These are phyloP conservation scores for Stenichneumon culpator DNA, from an alignment of 2,888 invertebrate species.

Conservation along the genomic window DNA sequence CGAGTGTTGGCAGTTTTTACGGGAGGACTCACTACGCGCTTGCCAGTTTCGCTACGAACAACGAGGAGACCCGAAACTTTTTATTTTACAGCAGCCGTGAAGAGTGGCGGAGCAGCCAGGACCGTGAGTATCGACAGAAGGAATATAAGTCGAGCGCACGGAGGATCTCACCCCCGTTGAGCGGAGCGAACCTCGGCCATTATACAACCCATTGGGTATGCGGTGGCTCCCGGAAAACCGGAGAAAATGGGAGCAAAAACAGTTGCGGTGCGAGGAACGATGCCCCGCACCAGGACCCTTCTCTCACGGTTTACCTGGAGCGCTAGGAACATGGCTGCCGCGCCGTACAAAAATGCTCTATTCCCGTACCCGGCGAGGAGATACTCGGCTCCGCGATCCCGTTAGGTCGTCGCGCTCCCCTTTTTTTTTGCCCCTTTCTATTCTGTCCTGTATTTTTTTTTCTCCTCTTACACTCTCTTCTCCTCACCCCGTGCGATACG, in stretches of 20 bases:
- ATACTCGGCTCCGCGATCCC: constrained; percentile 58
- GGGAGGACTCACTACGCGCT: neutral
- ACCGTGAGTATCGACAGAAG: constrained; percentile 73
- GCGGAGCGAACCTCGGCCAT: constrained; percentile 76
- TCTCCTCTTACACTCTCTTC: constrained; percentile 17
- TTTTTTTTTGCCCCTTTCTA: constrained; percentile 53
- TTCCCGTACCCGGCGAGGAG: constrained; percentile 48
- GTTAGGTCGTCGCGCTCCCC: constrained; percentile 67
- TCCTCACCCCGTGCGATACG: constrained; percentile 48
- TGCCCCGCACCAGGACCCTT: constrained; percentile 60
- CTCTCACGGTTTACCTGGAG: constrained; percentile 52
- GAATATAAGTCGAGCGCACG: constrained; percentile 77
- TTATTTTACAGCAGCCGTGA: constrained; percentile 63
- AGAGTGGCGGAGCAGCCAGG: constrained; percentile 40
- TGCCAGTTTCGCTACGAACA: constrained; percentile 15
- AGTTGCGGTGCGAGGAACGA: constrained; percentile 60
- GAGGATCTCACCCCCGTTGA: constrained; percentile 69
- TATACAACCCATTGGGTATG: constrained; percentile 70
- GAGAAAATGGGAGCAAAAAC: constrained; percentile 78
- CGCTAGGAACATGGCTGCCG: constrained; percentile 26
- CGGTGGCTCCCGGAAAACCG: constrained; percentile 77
- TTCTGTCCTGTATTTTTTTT: constrained; percentile 41
- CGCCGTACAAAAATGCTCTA: constrained; percentile 60
- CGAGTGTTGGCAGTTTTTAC: constrained; percentile 1
- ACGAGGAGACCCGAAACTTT: constrained; percentile 57